phyloP scores from a whole-genome alignment of 1,140 invertebrate species.

The Drosophila punjabiensis region DNA sequence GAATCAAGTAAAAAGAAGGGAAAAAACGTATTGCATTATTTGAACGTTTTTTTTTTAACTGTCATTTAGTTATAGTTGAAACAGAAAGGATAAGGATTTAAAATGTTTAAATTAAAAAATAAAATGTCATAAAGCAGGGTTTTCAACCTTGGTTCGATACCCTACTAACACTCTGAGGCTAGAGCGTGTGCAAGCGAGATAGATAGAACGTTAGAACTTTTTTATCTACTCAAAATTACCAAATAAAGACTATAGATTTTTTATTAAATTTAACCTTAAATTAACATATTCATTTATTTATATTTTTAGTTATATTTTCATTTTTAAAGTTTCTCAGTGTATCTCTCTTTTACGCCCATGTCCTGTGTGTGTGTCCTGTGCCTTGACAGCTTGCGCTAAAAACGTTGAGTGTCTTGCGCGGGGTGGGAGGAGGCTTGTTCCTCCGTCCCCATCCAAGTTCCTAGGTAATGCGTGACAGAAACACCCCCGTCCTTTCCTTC shows the following conservation, averaged over 20 bases:
- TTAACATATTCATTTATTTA: not conserved
- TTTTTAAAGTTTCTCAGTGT: not conserved
- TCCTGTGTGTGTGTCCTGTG: constrained; percentile 27
- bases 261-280: not conserved
- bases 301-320: not conserved
- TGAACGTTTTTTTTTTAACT: not conserved
- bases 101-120: not conserved
- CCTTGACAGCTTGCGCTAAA: constrained; percentile 74
- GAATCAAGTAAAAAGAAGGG: not conserved
- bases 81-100: not conserved
- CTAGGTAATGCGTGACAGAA: constrained; percentile 77
- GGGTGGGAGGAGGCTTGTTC: constrained; percentile 35
- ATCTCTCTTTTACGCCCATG: constrained; percentile 1
- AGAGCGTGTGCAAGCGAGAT: not conserved
- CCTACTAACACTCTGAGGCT: too few species aligned
- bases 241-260: not conserved
- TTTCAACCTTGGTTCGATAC: too few species aligned
- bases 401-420: constrained; percentile 69
- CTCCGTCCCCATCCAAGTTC: constrained; percentile 26
- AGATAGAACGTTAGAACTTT: not conserved
- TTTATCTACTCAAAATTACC: not conserved
- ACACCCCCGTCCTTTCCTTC: constrained; percentile 11
- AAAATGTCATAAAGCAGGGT: not conserved
- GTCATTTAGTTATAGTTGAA: too few species aligned
- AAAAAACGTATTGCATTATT: not conserved